These are phyloP conservation scores for Drosophila mimetica DNA, from an alignment of 2,888 invertebrate genomes.

Conservation along the genomic window DNA sequence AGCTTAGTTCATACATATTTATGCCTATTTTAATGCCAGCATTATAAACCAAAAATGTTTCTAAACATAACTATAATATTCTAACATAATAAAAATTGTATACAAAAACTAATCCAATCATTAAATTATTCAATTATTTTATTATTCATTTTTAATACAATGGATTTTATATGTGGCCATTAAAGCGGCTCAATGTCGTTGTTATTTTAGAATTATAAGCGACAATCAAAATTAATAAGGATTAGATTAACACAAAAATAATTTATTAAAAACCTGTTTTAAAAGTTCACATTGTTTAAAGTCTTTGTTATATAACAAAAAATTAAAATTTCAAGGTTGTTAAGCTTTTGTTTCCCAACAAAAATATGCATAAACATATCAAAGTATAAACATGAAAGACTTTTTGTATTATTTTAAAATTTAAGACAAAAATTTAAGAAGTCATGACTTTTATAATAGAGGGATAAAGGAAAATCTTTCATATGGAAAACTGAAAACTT, in stretches of 20 bases:
- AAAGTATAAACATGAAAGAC: no score
- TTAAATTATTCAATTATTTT: neutral
- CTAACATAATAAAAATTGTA: neutral
- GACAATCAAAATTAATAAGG: neutral
- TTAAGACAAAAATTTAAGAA: no score
- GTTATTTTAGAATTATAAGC: neutral
- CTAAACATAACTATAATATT: neutral
- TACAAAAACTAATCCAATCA: neutral
- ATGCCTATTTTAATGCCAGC: neutral
- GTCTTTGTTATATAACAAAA: neutral
- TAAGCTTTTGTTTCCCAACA: no score
- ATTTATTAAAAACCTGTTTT: neutral
- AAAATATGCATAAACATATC: no score
- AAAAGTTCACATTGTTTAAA: neutral
- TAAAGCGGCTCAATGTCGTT: neutral
- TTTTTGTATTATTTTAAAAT: no score
- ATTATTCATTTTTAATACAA: neutral
- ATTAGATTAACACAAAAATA: neutral
- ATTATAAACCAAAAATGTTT: neutral
- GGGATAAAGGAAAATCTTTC: no score
- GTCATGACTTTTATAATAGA: no score
- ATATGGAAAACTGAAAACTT: no score
- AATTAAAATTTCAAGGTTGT: neutral
- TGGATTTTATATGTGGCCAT: neutral
- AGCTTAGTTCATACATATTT: neutral